Base-by-base conservation (phyloP, 2,888 invertebrate species). In the Heliothis peltigera region DNA sequence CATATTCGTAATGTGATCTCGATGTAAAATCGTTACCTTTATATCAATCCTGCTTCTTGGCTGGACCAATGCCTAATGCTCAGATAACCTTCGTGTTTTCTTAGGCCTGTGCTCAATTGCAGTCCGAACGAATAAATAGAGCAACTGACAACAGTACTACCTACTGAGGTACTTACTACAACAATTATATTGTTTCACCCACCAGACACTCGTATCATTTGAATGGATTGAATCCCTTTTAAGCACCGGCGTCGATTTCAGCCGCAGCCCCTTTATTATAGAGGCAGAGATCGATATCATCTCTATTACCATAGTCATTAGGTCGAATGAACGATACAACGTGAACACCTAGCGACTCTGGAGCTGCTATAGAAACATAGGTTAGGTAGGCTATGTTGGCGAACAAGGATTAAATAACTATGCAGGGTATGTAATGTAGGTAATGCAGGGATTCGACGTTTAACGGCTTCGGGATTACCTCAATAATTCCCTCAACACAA, bases 391-490 rank as follows among this genome's bases (percentile, higher is more conserved):
- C 86, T 87, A 82, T 87, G 90, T 89, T 88, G 85, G 88, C 87
- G 85, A 89, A 89, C 87, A 89, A 85, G 94, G 93, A 94, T 94
- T 94, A 93, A 92, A 90, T 90, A 92, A 91, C 91, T 92, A 90
- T 89, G 87, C 89, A 84, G 88, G 87, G 89, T 92, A 91, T 92
- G 92, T 93, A 91, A 91, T 90, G 92, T 93, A 92, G 89, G 89
- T 93, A 94, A 93, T 92, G 86, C 92, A 89, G 91, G 93, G 92
- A 92, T 92, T 90, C 91, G 88, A 88, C 91, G 88, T 90, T 93
- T 91, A 92, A 92, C 92, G 94, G 94, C 93, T 94, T 94, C 93
- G 76, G 94, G 94, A 93, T 94, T 94, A 94, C 92, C 89, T 89
- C 88, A 87, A 88, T 93, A 93, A 93, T 91, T 84, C 92, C 91